These are phyloP conservation scores for Pedetes capensis DNA, from an alignment of 2,113 vertebrate species.

Conservation along the genomic window DNA sequence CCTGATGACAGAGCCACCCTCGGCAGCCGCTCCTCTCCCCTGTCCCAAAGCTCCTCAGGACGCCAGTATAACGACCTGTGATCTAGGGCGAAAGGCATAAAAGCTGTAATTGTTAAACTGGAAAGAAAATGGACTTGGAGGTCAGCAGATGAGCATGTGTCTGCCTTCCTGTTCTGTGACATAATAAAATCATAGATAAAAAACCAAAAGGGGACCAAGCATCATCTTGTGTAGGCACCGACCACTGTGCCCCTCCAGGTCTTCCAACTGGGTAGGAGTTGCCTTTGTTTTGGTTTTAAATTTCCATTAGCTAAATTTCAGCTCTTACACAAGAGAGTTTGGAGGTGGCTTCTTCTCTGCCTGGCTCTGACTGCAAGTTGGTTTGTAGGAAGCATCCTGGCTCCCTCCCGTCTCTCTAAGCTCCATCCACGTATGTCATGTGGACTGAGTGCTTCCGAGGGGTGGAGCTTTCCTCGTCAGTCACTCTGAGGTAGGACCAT, in stretches of 20 bases:
- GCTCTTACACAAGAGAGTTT: background rate
- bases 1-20: too few relatives aligned
- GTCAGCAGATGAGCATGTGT: background rate
- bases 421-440: rapidly evolving
- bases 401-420: rapidly evolving
- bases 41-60: background rate
- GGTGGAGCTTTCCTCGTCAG: rapidly evolving
- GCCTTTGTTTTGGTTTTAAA: background rate
- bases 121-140: rapidly evolving
- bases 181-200: background rate
- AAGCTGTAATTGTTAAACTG: background rate
- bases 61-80: rapidly evolving
- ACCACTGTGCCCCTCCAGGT: rapidly evolving
- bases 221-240: background rate
- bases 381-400: too few relatives aligned
- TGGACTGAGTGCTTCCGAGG: background rate
- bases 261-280: background rate
- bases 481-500: background rate
- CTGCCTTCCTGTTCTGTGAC: background rate
- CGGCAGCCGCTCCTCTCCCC: background rate
- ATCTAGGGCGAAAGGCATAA: background rate
- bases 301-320: background rate
- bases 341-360: background rate
- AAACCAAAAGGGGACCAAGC: background rate
- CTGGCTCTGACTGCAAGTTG: background rate